A percentile compares a stretch with the other conserved stretches of the same genome.
Evolutionary conservation across 2,113 vertebrate species (phyloP).

Genomic region (Rissa tridactyla): DNA sequence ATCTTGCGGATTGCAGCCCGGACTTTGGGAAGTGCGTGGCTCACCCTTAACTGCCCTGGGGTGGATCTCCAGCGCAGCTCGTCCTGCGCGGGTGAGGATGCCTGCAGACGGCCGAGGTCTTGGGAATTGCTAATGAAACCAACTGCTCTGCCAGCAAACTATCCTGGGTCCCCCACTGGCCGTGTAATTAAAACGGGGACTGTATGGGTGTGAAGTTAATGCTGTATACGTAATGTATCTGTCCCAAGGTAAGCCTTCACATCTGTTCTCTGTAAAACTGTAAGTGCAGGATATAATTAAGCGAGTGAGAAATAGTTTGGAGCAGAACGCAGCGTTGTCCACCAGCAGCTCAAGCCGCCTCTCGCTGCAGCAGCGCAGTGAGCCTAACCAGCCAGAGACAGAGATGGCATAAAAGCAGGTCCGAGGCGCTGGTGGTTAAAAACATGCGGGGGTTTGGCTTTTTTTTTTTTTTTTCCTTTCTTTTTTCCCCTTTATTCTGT

Average conservation of each 20-base stretch:
- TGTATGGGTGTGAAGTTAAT: constrained; percentile 22
- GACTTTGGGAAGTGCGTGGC: background rate
- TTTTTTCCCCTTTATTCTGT: background rate
- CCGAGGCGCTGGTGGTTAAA: background rate
- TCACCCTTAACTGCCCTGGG: background rate
- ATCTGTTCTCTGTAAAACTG: constrained; percentile 20
- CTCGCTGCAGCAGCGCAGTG: rapidly evolving
- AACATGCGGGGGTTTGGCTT: background rate
- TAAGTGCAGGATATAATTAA: background rate
- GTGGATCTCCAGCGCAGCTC: background rate
- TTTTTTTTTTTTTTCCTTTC: background rate
- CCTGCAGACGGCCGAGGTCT: background rate
- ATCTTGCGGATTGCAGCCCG: rapidly evolving
- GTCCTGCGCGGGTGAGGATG: background rate
- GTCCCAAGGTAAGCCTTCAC: constrained; percentile 39
- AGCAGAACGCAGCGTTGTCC: background rate
- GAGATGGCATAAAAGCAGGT: background rate
- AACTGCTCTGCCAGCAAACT: constrained; percentile 2
- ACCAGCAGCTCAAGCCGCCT: background rate
- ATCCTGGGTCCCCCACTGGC: background rate
- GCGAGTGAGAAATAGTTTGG: background rate
- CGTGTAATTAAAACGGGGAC: constrained; percentile 37
- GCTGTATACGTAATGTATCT: constrained; percentile 20
- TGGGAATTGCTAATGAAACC: constrained; percentile 17
- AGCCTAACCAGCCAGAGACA: background rate